These are phyloP conservation scores for Simalia tracyae DNA, from an alignment of 2,797 vertebrate genomes.

Conservation along the genomic window DNA sequence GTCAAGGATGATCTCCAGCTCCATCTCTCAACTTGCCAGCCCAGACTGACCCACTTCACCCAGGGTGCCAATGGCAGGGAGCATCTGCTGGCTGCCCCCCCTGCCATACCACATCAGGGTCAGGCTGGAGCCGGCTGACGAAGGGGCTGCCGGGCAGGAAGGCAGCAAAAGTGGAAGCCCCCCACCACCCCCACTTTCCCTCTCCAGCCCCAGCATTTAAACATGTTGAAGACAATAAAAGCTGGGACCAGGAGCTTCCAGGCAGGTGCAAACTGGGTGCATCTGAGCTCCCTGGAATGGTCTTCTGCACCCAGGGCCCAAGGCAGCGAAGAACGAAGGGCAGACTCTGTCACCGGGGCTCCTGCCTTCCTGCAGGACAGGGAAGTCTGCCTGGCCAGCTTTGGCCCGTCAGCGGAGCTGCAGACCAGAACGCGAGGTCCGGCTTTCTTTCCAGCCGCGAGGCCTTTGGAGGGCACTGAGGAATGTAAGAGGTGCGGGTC, in stretches of 20 bases:
- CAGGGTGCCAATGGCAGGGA: slow-evolving; percentile 82
- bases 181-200: neutral
- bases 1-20: slow-evolving; percentile 30
- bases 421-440: neutral
- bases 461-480: neutral
- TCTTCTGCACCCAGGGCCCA: neutral
- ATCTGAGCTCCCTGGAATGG: neutral
- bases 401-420: no score
- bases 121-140: slow-evolving; percentile 68
- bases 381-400: neutral
- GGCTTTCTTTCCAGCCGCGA: neutral
- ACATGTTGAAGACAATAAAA: neutral
- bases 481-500: neutral
- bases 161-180: no score
- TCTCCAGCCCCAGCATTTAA: neutral
- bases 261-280: neutral
- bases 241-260: neutral
- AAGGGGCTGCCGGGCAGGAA: slow-evolving; percentile 8
- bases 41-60: neutral
- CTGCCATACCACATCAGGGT: slow-evolving; percentile 80
- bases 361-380: no score
- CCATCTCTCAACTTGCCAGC: neutral
- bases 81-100: slow-evolving; percentile 83
- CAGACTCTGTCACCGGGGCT: no score
- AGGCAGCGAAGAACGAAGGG: neutral